Evolutionary conservation across 2,888 invertebrate species (phyloP), one percentile per base, ranked within the genome.

Genomic region (Mesochorus sp.): DNA sequence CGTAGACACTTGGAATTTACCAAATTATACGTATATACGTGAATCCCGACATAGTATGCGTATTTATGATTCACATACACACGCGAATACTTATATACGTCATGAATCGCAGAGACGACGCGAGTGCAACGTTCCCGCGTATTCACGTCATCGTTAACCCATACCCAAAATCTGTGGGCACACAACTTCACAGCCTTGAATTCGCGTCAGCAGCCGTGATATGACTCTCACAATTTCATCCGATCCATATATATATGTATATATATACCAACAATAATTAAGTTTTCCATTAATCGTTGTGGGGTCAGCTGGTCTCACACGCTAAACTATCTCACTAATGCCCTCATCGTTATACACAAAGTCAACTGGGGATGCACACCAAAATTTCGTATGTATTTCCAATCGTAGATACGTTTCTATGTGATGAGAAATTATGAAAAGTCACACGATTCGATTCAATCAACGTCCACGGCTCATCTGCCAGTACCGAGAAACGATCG

Each of bases 251-350:
- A n/a, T n/a, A n/a, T n/a, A n/a, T n/a, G n/a, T n/a, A n/a, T n/a
- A n/a, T n/a, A n/a, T 47, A 67, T 61, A 17, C 39, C 79, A 74
- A 80, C 84, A 86, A 87, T 88, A 88, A 88, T 88, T 87, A 88
- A 88, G 87, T 88, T 88, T 87, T 84, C 85, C 87, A 88, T 89
- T 88, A 89, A 88, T 88, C 88, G 87, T 88, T 67, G 80, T 67
- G 70, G 82, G 82, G 82, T 86, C 88, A 89, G 88, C 85, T 87
- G 88, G 82, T 81, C 81, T 85, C 87, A 86, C 85, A 87, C 80
- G 83, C 76, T 57, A 81, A 76, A 76, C 73, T 78, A 78, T 81
- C 80, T 79, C 82, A 81, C 80, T 80, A 70, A 82, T 80, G 74
- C 68, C 70, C 42, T 12, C 42, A n/a, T 57, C 74, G 61, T 79